Base-by-base conservation (phyloP, 2,888 invertebrate species). In the Galeruca laticollis region DNA sequence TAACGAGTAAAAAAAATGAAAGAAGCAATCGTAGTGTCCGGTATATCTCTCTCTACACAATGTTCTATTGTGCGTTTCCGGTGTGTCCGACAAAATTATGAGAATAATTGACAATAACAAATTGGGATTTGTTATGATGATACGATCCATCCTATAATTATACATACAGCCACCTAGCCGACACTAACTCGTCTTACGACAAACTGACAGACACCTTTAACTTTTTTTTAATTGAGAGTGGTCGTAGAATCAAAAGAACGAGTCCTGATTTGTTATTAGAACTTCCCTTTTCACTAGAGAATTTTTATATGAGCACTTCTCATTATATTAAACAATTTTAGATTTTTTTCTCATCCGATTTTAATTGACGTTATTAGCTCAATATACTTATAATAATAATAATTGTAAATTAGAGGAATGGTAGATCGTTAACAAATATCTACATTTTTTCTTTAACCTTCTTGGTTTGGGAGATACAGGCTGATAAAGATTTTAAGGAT, bases 221-320 rank as follows among this genome's bases (percentile, higher is more conserved):
- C 10, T 5, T 33, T 52, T 52, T 52, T 56, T 56, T 47, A 60
- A 60, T 60, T 60, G 47, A 47, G 31, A 26, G 21, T 60, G 56
- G 56, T 56, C 56, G 33, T 43, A 60, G 35, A 35, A 40, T 35
- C 18, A 18, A 60, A 60, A 60, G 43, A 60, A 18, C 18, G 10
- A 2, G 1, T 15, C 15, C n/a, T 33, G 56, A 21, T 56, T 43
- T 57, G 20, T 56, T 57, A 65, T 65, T 65, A 26, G 31, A 20
- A 49, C 67, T 57, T 67, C 67, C 67, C 67, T 54, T 67, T 31
- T 60, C 67, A 8, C 67, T 67, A 51, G 60, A 60, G 67, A 59
- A 59, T 5, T 18, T 60, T 20, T 20, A 43, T 47, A 11, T 8
- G 10, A 1, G n/a, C 20, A n/a, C 10, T 26, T 21, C 9, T 31